Percentiles rank a stretch among this genome's conserved stretches.
Evolutionary conservation across 2,797 vertebrate species (phyloP).

Genomic region (Scleropages formosus): DNA sequence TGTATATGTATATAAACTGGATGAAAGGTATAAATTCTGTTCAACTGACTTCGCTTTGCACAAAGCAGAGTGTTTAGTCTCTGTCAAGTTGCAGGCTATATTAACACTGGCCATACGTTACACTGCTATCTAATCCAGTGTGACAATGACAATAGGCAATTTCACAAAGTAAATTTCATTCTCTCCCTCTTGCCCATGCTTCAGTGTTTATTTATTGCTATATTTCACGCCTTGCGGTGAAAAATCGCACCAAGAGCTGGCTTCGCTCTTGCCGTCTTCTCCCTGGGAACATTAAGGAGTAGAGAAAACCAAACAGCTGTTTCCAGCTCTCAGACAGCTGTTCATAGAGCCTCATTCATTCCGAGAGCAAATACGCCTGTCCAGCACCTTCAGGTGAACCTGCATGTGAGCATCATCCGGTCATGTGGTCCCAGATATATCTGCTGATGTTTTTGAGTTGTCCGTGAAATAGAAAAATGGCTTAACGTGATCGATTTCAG

Average conservation of each 20-base stretch:
- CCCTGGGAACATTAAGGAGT: constrained; percentile 28
- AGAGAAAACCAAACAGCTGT: constrained; percentile 18
- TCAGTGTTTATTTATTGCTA: constrained; percentile 32
- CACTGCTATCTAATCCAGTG: constrained; percentile 17
- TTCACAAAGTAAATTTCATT: constrained; percentile 33
- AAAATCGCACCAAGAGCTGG: constrained; percentile 20
- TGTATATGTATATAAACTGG: constrained; percentile 26
- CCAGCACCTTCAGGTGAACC: constrained; percentile 12
- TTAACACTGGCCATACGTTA: constrained; percentile 23
- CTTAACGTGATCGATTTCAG: background rate
- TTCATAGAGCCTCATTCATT: constrained; percentile 3
- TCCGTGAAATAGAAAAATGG: constrained; percentile 7
- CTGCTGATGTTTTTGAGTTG: no score
- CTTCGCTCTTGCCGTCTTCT: constrained; percentile 23
- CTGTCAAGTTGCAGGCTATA: constrained; percentile 1
- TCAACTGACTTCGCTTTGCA: background rate
- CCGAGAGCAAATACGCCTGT: constrained; percentile 26
- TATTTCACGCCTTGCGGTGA: constrained; percentile 19
- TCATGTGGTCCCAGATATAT: no score
- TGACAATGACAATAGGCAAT: constrained; percentile 31
- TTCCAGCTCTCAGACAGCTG: constrained; percentile 11
- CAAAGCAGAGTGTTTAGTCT: background rate
- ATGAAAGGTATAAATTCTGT: constrained; percentile 24
- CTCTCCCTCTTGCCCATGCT: constrained; percentile 23
- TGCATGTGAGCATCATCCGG: constrained; percentile 15